These are phyloP conservation scores for Leptogaster cylindrica DNA, from an alignment of 2,888 invertebrate species.

Conservation along the genomic window DNA sequence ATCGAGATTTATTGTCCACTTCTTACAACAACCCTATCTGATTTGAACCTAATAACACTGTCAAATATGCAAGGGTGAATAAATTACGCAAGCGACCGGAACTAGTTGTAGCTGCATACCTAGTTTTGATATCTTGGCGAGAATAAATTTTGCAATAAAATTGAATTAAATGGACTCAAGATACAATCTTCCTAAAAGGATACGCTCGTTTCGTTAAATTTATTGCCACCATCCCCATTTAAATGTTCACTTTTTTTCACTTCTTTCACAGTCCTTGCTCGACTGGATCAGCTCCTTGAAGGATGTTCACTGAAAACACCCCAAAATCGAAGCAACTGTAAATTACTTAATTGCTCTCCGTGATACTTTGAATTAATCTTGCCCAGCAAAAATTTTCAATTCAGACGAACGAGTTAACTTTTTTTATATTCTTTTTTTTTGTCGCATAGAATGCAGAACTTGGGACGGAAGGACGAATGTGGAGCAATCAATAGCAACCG, in stretches of 20 bases:
- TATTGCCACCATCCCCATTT: constrained; percentile 26
- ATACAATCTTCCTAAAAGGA: constrained; percentile 33
- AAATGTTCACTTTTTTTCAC: constrained; percentile 18
- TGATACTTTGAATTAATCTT: constrained; percentile 18
- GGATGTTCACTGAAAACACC: not conserved
- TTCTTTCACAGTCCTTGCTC: not conserved
- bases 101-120: constrained; percentile 18
- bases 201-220: constrained; percentile 24
- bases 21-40: not conserved
- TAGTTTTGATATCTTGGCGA: constrained; percentile 21
- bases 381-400: not conserved
- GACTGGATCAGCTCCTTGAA: not conserved
- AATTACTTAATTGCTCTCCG: constrained; percentile 29
- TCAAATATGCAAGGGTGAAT: constrained; percentile 9
- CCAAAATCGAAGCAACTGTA: not conserved
- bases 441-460: no score
- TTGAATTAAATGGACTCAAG: constrained; percentile 30
- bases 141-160: constrained; percentile 34
- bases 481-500: no score
- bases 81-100: constrained; percentile 8
- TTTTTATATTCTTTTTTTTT: no score
- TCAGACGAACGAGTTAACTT: not conserved
- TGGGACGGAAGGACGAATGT: no score
- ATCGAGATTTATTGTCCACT: not conserved
- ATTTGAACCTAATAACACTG: constrained; percentile 9